phyloP scores from a whole-genome alignment of 2,113 vertebrate species.

The Hippoglossus stenolepis region DNA sequence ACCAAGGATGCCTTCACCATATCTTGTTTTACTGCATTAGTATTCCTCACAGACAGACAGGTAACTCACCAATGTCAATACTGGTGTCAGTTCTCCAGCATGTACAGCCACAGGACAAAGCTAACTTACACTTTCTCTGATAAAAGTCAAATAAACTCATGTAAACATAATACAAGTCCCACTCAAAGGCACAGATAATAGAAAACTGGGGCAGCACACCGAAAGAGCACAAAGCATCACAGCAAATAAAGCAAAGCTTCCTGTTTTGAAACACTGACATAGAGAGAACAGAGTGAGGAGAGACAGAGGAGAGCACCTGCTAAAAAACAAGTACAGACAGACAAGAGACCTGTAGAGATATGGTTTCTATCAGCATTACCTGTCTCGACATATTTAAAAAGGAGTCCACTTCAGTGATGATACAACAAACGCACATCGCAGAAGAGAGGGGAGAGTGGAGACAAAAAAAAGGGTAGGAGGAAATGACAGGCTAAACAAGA shows the following conservation, averaged over 20 bases:
- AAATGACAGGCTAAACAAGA: slow-evolving; percentile 46
- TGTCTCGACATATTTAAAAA: slow-evolving; percentile 39
- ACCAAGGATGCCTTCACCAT: slow-evolving; percentile 2
- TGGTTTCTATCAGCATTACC: slow-evolving; percentile 57
- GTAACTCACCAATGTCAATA: not conserved
- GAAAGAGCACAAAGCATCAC: slow-evolving; percentile 1
- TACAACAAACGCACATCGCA: slow-evolving; percentile 16
- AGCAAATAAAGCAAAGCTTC: slow-evolving; percentile 27
- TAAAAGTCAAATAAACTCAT: not conserved
- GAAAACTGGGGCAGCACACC: not conserved
- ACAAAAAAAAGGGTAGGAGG: slow-evolving; percentile 40
- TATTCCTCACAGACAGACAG: not conserved
- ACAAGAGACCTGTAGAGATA: not conserved
- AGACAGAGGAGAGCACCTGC: not conserved
- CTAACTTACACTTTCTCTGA: not conserved
- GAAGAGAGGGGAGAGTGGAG: not conserved
- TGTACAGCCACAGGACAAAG: not conserved
- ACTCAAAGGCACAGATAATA: not conserved
- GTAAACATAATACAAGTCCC: not conserved
- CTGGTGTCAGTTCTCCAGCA: not conserved
- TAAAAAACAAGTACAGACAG: slow-evolving; percentile 12
- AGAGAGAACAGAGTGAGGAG: not conserved
- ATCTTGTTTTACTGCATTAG: not conserved
- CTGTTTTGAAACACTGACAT: slow-evolving; percentile 28
- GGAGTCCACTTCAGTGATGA: slow-evolving; percentile 45